Evolutionary conservation across 2,113 vertebrate genomes (phyloP).

Genomic region (Zosterops borbonicus): DNA sequence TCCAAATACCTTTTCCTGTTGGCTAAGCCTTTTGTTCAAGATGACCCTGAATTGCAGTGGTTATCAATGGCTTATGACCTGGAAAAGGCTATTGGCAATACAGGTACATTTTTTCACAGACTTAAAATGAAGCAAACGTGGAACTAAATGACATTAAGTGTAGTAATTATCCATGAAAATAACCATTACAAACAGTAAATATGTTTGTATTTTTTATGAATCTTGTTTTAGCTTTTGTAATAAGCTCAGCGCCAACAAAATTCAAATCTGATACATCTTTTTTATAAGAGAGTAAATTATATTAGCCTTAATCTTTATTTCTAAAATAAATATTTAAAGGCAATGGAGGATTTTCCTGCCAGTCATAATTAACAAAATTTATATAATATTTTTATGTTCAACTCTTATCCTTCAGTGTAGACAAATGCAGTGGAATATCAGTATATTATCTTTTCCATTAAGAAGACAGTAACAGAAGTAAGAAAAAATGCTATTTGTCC

Average conservation of each 20-base stretch:
- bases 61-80: not conserved
- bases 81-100: slow-evolving; percentile 39
- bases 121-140: slow-evolving; percentile 60
- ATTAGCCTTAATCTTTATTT: not conserved
- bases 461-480: not conserved
- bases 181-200: slow-evolving; percentile 49
- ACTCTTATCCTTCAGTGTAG: not conserved
- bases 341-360: not conserved
- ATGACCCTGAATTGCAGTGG: not conserved
- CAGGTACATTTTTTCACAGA: slow-evolving; percentile 41
- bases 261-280: not conserved
- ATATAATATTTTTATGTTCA: not conserved
- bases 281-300: not conserved
- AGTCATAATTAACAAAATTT: not conserved
- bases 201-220: not conserved
- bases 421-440: not conserved
- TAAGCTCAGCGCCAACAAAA: not conserved
- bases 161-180: slow-evolving; percentile 65
- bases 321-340: not conserved
- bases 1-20: slow-evolving; percentile 16
- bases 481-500: not conserved
- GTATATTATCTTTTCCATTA: not conserved
- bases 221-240: not conserved
- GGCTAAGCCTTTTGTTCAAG: slow-evolving; percentile 3
- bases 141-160: slow-evolving; percentile 43